A percentile compares a stretch with the other conserved stretches of the same genome.
Conservation (phyloP, 2,113 vertebrate species). For the Elephas maximus region DNA sequence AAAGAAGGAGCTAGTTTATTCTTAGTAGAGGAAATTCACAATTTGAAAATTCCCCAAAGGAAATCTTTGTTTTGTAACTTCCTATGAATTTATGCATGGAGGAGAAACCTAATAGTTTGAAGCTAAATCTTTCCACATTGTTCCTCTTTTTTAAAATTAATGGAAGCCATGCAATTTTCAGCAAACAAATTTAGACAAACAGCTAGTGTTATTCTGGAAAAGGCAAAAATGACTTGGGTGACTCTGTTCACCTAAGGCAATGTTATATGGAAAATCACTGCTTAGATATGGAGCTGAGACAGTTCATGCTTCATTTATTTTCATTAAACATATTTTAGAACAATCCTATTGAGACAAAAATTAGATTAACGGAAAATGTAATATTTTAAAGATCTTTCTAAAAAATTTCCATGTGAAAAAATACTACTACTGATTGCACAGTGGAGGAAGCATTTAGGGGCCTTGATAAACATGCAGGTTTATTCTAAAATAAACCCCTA, state of each 20-base stretch:
- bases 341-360: slow-evolving; percentile 30
- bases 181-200: background rate
- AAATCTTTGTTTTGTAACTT: slow-evolving; percentile 44
- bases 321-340: slow-evolving; percentile 45
- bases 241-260: background rate
- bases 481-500: background rate
- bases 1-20: slow-evolving; percentile 3
- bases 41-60: slow-evolving; percentile 40
- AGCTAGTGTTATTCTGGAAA: background rate
- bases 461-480: background rate
- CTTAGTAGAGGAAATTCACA: background rate
- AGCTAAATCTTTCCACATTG: background rate
- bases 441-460: background rate
- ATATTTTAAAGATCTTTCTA: slow-evolving; percentile 14
- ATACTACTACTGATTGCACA: background rate
- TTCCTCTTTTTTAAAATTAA: slow-evolving; percentile 25
- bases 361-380: background rate
- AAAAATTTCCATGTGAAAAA: slow-evolving; percentile 2
- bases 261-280: background rate
- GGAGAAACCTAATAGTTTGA: background rate
- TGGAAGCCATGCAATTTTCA: slow-evolving; percentile 1
- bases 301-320: slow-evolving; percentile 1
- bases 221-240: background rate
- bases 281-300: background rate
- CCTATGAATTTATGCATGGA: background rate